Conservation (phyloP, 37 sponge, comb jelly and placozoan species). For the Spongia lamella region DNA sequence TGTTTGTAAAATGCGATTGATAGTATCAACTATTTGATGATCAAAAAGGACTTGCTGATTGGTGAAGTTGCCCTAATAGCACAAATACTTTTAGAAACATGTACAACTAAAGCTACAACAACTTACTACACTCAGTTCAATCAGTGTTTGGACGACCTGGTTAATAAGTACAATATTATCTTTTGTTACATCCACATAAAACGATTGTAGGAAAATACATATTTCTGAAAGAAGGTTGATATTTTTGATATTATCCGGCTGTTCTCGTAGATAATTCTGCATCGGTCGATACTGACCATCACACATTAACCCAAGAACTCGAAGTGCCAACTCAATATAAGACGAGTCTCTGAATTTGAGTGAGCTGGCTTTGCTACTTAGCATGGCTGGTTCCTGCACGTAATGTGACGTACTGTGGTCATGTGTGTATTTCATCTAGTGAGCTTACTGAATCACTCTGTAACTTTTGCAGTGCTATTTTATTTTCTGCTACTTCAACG, state of each 20-base stretch:
- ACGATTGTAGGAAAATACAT: conserved; percentile 42
- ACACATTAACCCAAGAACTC: conserved; percentile 60
- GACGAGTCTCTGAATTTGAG: conserved; percentile 30
- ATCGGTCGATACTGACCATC: conserved; percentile 60
- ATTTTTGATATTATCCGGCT: conserved; percentile 73
- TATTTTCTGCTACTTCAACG: too few species aligned
- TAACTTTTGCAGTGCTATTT: too few species aligned
- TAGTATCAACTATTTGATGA: conserved; percentile 38
- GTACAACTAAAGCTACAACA: not conserved
- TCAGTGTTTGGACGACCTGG: conserved; percentile 40
- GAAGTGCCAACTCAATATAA: conserved; percentile 49
- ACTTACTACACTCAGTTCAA: conserved; percentile 54
- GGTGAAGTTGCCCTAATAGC: conserved; percentile 35
- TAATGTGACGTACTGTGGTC: too few species aligned
- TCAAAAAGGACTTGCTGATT: conserved; percentile 57
- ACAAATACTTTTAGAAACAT: not conserved
- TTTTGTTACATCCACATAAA: conserved; percentile 28
- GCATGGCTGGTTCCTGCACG: too few species aligned
- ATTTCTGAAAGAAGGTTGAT: conserved; percentile 64
- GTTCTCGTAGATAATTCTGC: conserved; percentile 69
- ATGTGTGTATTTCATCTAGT: too few species aligned
- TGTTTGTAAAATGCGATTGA: conserved; percentile 38
- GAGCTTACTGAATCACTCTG: too few species aligned
- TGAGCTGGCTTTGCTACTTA: not conserved
- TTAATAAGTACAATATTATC: conserved; percentile 50